Percentiles rank a stretch among this genome's conserved stretches.
These are phyloP conservation scores for Gopherus evgoodei DNA, from an alignment of 2,113 vertebrate genomes.

Conservation along the genomic window DNA sequence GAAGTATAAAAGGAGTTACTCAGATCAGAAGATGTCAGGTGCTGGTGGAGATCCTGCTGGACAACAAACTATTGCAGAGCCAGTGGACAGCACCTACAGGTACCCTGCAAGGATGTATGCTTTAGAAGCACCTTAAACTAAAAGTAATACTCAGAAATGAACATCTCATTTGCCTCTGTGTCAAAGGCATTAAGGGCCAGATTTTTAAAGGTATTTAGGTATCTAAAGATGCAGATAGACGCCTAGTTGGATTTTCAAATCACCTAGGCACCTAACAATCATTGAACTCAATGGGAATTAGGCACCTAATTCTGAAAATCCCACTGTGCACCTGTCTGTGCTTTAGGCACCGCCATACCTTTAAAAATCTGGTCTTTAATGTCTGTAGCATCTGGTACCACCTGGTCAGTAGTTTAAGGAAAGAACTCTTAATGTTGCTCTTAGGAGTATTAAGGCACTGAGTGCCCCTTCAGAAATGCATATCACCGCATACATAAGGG, in stretches of 20 bases:
- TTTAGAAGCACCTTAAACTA: neutral
- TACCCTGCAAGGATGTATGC: neutral
- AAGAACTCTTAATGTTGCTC: neutral
- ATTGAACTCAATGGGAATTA: neutral
- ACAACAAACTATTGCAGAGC: neutral
- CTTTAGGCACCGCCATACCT: neutral
- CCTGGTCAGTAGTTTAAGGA: rapidly evolving
- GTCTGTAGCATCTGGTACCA: neutral
- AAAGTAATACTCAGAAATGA: neutral
- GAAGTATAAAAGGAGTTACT: neutral
- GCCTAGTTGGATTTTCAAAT: neutral
- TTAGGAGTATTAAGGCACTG: neutral
- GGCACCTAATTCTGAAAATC: neutral
- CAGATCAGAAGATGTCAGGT: neutral
- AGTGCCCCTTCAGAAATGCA: neutral
- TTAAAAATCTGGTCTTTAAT: neutral
- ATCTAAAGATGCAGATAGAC: neutral
- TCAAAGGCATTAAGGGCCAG: neutral
- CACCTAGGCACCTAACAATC: neutral
- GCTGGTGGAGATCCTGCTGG: neutral
- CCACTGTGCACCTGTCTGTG: neutral
- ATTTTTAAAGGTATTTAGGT: neutral
- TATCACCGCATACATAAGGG: rapidly evolving
- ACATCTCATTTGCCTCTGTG: neutral
- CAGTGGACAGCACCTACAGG: neutral